These are phyloP conservation scores for Nebria salina DNA, from an alignment of 2,888 invertebrate genomes.

Conservation along the genomic window DNA sequence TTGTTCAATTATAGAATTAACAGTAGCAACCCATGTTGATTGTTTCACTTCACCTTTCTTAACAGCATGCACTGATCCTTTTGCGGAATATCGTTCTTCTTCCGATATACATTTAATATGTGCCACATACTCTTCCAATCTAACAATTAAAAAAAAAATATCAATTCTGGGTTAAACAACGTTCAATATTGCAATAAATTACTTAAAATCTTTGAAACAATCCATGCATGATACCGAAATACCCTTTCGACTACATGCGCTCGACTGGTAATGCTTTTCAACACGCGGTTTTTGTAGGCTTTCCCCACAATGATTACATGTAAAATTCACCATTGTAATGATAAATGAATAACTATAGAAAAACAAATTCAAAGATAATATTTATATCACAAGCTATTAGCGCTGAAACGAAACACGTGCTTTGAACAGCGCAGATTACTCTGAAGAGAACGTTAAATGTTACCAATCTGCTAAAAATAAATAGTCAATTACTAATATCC, in stretches of 20 bases:
- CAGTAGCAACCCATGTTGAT: conserved; percentile 80
- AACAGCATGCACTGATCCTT: conserved; percentile 76
- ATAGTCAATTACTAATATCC: background rate
- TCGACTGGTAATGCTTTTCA: conserved; percentile 83
- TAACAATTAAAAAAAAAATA: conserved; percentile 56
- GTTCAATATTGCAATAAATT: conserved; percentile 56
- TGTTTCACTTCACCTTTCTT: conserved; percentile 91
- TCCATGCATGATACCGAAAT: conserved; percentile 90
- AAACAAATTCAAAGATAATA: background rate
- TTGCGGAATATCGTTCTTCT: conserved; percentile 88
- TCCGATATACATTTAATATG: conserved; percentile 90
- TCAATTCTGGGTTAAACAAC: conserved; percentile 5
- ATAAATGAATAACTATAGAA: background rate
- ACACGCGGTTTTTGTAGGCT: conserved; percentile 91
- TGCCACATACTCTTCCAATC: conserved; percentile 77
- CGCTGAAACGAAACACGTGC: background rate
- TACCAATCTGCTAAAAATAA: no score
- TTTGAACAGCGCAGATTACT: background rate
- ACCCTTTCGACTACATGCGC: conserved; percentile 73
- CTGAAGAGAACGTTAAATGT: no score
- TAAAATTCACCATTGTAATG: conserved; percentile 88
- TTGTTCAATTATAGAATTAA: conserved; percentile 72
- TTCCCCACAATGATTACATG: conserved; percentile 91
- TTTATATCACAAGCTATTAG: background rate
- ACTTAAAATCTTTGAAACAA: conserved; percentile 90